Evolutionary conservation across 2,113 vertebrate genomes (phyloP).

Genomic region (Accipiter virgatus): DNA sequence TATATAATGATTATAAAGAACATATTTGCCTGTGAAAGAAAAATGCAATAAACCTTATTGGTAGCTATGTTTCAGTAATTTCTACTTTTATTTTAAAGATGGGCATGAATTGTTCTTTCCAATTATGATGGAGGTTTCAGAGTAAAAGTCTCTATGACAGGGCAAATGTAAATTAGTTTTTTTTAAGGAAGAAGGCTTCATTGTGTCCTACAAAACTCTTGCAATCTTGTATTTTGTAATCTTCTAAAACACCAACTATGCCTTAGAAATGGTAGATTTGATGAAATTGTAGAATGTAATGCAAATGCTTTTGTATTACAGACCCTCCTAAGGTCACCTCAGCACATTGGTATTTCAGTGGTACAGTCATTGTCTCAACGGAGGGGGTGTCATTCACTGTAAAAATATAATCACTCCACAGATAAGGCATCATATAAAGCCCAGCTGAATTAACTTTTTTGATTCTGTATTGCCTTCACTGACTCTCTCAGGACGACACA

Average conservation of each 20-base stretch:
- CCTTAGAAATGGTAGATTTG: neutral
- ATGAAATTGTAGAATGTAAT: neutral
- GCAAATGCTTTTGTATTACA: neutral
- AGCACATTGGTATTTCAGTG: neutral
- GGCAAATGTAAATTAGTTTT: neutral
- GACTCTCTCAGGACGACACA: neutral
- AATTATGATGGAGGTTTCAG: neutral
- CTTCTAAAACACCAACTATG: neutral
- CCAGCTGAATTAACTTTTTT: neutral
- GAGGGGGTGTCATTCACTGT: neutral
- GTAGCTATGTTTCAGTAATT: neutral
- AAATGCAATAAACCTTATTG: neutral
- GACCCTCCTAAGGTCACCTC: neutral
- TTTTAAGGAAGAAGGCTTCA: neutral
- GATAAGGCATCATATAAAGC: neutral
- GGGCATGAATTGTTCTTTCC: neutral
- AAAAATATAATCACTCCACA: neutral
- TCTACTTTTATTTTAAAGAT: neutral
- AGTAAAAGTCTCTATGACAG: neutral
- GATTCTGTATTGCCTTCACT: neutral
- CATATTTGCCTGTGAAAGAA: neutral
- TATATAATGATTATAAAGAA: neutral
- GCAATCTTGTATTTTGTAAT: neutral
- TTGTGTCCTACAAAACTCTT: neutral
- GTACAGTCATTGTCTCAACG: neutral